Evolutionary conservation across 1,140 invertebrate genomes (phyloP).

Genomic region (Spodoptera litura): DNA sequence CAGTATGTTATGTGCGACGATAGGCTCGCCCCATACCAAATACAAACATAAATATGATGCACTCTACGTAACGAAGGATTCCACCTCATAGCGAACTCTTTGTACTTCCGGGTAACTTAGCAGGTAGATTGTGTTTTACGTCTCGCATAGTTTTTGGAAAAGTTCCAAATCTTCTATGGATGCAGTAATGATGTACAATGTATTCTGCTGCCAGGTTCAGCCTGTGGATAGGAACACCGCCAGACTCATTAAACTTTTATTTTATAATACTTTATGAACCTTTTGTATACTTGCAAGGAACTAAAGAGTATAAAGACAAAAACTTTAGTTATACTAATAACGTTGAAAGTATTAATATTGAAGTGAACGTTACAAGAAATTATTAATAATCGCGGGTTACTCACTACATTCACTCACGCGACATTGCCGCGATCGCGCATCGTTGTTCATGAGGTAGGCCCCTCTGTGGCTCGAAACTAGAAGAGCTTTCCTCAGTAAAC

Average conservation of each 20-base stretch:
- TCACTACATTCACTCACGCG: too few relatives aligned
- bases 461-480: too few relatives aligned
- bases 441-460: too few relatives aligned
- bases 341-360: too few relatives aligned
- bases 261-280: neutral
- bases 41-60: constrained; percentile 1
- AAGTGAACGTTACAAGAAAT: too few relatives aligned
- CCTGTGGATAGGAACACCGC: constrained; percentile 21
- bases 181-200: constrained; percentile 36
- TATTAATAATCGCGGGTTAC: too few relatives aligned
- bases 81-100: neutral
- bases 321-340: too few relatives aligned
- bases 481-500: too few relatives aligned
- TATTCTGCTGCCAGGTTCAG: constrained; percentile 20
- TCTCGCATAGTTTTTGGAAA: constrained; percentile 25
- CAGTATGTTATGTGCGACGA: neutral
- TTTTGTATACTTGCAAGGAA: too few relatives aligned
- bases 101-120: constrained; percentile 1
- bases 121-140: constrained; percentile 23
- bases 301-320: too few relatives aligned
- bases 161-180: constrained; percentile 20
- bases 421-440: too few relatives aligned
- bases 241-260: constrained; percentile 10
- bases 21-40: neutral
- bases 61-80: neutral